Evolutionary conservation across 1,140 invertebrate species (phyloP).

Genomic region (Drosophila micromelanica): DNA sequence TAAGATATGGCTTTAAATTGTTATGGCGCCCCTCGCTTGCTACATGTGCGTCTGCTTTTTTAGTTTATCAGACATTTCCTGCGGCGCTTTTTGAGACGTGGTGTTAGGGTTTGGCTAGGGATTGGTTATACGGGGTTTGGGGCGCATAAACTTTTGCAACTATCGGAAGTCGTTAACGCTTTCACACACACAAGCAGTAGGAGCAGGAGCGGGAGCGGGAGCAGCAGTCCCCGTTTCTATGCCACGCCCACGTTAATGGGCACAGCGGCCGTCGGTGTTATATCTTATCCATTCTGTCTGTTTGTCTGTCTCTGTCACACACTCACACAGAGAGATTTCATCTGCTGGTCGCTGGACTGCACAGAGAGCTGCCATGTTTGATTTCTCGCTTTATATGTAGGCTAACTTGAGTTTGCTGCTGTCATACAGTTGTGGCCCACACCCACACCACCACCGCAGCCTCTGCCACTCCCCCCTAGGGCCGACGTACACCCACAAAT

Average conservation of each 20-base stretch:
- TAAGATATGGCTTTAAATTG: constrained; percentile 9
- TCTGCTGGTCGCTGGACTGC: background rate
- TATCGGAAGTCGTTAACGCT: constrained; percentile 80
- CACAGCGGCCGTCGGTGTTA: constrained; percentile 36
- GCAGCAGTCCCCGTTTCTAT: constrained; percentile 2
- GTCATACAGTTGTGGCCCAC: constrained; percentile 47
- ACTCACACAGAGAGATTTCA: constrained; percentile 3
- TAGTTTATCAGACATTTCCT: constrained; percentile 77
- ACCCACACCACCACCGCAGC: background rate
- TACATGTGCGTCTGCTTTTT: constrained; percentile 47
- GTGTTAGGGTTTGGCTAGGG: constrained; percentile 17
- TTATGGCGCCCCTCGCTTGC: constrained; percentile 12
- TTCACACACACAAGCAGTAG: constrained; percentile 53
- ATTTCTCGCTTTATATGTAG: constrained; percentile 78
- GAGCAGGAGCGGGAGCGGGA: constrained; percentile 22
- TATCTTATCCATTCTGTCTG: constrained; percentile 11
- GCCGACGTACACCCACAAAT: constrained; percentile 61
- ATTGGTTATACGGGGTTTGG: background rate
- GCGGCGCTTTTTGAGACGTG: constrained; percentile 59
- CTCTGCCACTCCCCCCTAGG: background rate
- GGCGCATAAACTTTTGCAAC: constrained; percentile 64
- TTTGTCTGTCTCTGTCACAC: background rate
- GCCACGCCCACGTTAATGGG: constrained; percentile 58
- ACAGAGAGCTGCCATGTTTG: constrained; percentile 70
- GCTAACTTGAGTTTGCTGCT: constrained; percentile 73